These are phyloP conservation scores for Pitangus sulphuratus DNA, from an alignment of 2,797 vertebrate genomes.

Conservation along the genomic window DNA sequence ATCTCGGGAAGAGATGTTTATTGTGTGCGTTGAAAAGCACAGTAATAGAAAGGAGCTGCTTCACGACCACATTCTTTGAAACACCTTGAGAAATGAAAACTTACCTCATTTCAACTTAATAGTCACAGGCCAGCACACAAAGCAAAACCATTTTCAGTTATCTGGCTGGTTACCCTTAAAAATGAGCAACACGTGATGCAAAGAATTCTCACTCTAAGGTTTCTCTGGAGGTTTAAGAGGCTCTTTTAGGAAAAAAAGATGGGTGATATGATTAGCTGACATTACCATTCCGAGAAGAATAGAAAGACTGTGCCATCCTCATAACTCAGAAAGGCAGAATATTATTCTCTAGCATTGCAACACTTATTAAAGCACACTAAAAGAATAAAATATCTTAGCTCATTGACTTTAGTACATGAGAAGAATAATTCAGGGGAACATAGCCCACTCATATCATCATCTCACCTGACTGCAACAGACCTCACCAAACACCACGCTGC, in stretches of 20 bases:
- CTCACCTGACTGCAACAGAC: background rate
- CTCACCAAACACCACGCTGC: rapidly evolving
- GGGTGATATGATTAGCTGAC: background rate
- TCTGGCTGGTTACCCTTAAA: background rate
- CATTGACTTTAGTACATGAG: background rate
- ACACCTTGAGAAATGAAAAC: background rate
- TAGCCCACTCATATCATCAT: background rate
- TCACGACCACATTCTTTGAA: background rate
- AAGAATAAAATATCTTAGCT: background rate
- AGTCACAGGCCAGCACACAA: background rate
- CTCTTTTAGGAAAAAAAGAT: background rate
- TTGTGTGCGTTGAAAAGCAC: background rate
- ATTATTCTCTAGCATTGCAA: background rate
- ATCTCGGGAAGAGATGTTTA: background rate
- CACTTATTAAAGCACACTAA: background rate
- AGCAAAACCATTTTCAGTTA: background rate
- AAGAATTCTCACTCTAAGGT: background rate
- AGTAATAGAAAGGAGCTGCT: background rate
- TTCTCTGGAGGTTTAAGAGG: background rate
- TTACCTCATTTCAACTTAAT: background rate
- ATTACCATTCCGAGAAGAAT: background rate
- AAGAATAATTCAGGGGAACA: background rate
- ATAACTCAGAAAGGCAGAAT: background rate
- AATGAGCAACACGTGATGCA: background rate
- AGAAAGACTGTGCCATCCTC: background rate